Evolutionary conservation across 2,888 invertebrate genomes (phyloP), one percentile per base, ranked within the genome.

Genomic region (Apamea anceps): DNA sequence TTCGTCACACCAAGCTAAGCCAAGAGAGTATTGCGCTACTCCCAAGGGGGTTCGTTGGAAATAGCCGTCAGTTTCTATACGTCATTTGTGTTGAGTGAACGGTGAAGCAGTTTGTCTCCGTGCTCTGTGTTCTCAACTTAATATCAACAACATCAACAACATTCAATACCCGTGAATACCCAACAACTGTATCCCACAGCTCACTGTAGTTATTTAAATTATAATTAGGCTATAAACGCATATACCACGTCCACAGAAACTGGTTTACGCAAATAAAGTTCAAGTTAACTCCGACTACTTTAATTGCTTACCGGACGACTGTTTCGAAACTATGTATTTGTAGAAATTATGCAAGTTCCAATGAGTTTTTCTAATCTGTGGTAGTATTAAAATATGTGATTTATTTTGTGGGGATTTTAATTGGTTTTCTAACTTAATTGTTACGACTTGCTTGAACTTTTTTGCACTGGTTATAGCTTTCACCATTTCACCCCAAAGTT

Each of bases 211-310:
- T 78, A 88, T 88, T 88, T 80, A 86, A 82, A 80, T 84, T 79
- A 85, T 88, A 90, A 89, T 88, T 85, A 88, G 80, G 71, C 85
- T 79, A 83, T 88, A 82, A 89, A 88, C 76, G 82, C 75, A 75
- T 77, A 42, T 70, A 73, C 82, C 48, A 80, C 87, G 76, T 75
- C 66, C 65, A 63, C 78, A 68, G 66, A 77, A 89, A 89, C 88
- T 45, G 82, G 87, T 88, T 87, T 75, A 84, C 82, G 89, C 84
- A 82, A 89, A 86, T 88, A 89, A 88, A 83, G 82, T 86, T 88
- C 85, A 88, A 82, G 89, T 89, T 86, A 80, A 85, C 76, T 76
- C 45, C 42, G 28, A 28, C 32, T 54, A 62, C 71, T 87, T 84
- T 90, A 87, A 90, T 87, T 81, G 83, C 81, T 80, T 62, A 66